These are phyloP conservation scores for Cranoglanis bouderius DNA, from an alignment of 2,113 vertebrate genomes.

Conservation along the genomic window DNA sequence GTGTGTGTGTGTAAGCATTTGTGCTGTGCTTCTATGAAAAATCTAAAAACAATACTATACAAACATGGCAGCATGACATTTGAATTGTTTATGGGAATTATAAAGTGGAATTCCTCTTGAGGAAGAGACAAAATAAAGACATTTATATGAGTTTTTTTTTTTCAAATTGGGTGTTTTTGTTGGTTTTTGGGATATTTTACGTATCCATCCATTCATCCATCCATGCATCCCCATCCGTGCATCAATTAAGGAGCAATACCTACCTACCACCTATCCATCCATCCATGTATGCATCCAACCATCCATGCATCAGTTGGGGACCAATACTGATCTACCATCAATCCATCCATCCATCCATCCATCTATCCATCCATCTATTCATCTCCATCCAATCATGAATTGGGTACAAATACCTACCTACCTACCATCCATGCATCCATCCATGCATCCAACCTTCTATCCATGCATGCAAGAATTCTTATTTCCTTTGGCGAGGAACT, in stretches of 20 bases:
- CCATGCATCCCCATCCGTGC: no score
- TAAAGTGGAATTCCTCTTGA: background rate
- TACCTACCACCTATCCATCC: background rate
- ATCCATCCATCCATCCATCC: background rate
- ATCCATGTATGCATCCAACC: background rate
- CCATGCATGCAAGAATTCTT: background rate
- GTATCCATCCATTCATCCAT: background rate
- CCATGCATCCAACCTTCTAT: background rate
- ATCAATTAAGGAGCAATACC: background rate
- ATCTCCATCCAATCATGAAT: background rate
- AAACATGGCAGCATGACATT: background rate
- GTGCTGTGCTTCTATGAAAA: background rate
- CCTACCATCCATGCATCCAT: background rate
- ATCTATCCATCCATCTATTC: background rate
- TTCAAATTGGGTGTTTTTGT: background rate
- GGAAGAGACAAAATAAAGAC: background rate
- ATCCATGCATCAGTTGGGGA: background rate
- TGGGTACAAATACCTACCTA: background rate
- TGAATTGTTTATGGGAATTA: background rate
- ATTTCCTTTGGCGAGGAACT: background rate
- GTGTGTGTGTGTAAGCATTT: background rate
- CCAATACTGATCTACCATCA: background rate
- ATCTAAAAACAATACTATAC: background rate
- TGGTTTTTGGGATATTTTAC: background rate
- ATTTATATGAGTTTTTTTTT: background rate